Conservation (phyloP, 2,113 vertebrate species). For the Callaeas wilsoni region DNA sequence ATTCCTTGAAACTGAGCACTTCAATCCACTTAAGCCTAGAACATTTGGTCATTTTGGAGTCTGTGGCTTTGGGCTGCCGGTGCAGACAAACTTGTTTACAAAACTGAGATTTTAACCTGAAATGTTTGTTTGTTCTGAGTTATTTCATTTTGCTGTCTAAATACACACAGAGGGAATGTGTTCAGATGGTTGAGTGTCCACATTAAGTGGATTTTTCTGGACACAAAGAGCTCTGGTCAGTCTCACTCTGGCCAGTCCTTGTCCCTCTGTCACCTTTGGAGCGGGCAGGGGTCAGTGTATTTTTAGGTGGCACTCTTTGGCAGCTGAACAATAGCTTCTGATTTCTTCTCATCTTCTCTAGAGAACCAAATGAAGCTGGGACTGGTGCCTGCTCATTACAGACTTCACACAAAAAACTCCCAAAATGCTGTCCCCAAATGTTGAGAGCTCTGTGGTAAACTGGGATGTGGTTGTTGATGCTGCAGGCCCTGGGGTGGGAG, state of each 20-base stretch:
- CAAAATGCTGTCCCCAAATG: neutral
- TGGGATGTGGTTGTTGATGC: neutral
- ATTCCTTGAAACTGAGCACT: neutral
- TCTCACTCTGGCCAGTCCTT: neutral
- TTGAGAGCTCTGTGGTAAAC: accelerated
- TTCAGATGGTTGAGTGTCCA: neutral
- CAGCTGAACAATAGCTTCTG: neutral
- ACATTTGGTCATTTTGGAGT: neutral
- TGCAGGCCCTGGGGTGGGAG: accelerated
- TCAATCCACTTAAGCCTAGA: neutral
- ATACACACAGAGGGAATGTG: neutral
- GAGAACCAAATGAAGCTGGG: neutral
- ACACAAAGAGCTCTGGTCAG: neutral
- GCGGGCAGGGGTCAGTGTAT: neutral
- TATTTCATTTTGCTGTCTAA: neutral
- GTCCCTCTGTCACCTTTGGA: neutral
- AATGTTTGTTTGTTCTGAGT: neutral
- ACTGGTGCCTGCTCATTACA: neutral
- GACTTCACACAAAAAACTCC: neutral
- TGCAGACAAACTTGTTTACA: neutral
- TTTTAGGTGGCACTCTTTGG: neutral
- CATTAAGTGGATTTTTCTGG: neutral
- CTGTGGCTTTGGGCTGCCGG: neutral
- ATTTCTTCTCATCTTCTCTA: neutral
- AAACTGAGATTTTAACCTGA: neutral